phyloP scores from a whole-genome alignment of 2,113 vertebrate species.

The Sapajus apella region DNA sequence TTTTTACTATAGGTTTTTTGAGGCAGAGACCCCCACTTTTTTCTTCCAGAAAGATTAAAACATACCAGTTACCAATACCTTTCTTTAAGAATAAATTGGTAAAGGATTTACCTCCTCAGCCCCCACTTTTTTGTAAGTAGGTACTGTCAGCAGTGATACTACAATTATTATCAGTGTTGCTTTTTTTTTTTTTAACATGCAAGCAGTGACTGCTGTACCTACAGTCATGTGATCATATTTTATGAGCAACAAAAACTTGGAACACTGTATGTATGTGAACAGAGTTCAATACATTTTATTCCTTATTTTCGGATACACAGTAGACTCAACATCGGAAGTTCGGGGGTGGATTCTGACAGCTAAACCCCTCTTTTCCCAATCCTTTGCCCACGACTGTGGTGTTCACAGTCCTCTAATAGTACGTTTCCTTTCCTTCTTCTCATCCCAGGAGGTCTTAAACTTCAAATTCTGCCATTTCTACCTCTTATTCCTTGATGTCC shows the following conservation, averaged over 20 bases:
- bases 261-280: not conserved
- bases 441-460: constrained; percentile 19
- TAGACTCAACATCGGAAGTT: not conserved
- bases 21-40: not conserved
- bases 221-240: not conserved
- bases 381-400: not conserved
- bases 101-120: not conserved
- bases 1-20: constrained; percentile 1
- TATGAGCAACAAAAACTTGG: not conserved
- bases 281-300: not conserved
- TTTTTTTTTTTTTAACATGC: not conserved
- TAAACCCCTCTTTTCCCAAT: not conserved
- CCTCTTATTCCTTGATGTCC: not conserved
- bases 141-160: not conserved
- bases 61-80: not conserved
- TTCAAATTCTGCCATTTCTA: constrained; percentile 12
- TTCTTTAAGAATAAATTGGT: constrained; percentile 13
- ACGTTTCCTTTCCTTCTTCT: not conserved
- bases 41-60: constrained; percentile 8
- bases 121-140: not conserved
- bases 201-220: not conserved
- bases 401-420: not conserved
- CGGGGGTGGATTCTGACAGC: not conserved
- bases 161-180: not conserved
- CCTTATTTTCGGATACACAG: not conserved